Base-by-base conservation (phyloP, 2,797 vertebrate genomes). In the Gambelia wislizenii region DNA sequence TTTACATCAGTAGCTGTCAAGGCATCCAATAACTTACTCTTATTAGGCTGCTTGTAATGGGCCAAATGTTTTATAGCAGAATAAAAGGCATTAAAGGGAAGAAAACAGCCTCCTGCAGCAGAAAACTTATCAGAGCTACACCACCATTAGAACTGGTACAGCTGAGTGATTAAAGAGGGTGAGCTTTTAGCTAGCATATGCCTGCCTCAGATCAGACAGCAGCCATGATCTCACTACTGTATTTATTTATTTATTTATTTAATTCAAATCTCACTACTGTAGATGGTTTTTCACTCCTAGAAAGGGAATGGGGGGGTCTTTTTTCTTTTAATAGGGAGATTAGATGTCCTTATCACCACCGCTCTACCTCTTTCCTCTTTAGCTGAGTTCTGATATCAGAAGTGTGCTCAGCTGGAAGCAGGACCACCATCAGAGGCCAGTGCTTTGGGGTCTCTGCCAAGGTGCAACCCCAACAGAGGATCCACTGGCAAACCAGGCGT, bases 21-120 rank as follows among this genome's bases (percentile, higher is more conserved):
- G 87, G 75, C 18, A 78, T 39, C 30, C 27, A 78, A 56, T n/a
- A 78, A 69, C 61, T 88, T 84, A 84, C 64, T 89, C 61, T 70
- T 67, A 56, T 88, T 36, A 83, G 82, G 69, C 42, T 30, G 33
- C 42, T 49, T 79, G 44, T 67, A 78, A 42, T 84, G 42, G 36
- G 61, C 39, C 61, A 69, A 44, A 88, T 77, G 61, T 56, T 70
- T 78, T 79, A 89, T 70, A 56, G 47, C 39, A 56, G 54, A 54
- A 67, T 52, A 67, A 39, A 69, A 56, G 14, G 30, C n/a, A 16
- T 14, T 33, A 67, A 16, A 42, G 25, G 27, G 27, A 13, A 10
- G 64, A 33, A 67, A 67, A 67, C 27, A 67, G 64, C 30, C 67
- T 27, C 36, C 72, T 22, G 13, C 9, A 49, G 42, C 72, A 54